Evolutionary conservation across 1,140 invertebrate genomes (phyloP).

Genomic region (Bombus confusus): DNA sequence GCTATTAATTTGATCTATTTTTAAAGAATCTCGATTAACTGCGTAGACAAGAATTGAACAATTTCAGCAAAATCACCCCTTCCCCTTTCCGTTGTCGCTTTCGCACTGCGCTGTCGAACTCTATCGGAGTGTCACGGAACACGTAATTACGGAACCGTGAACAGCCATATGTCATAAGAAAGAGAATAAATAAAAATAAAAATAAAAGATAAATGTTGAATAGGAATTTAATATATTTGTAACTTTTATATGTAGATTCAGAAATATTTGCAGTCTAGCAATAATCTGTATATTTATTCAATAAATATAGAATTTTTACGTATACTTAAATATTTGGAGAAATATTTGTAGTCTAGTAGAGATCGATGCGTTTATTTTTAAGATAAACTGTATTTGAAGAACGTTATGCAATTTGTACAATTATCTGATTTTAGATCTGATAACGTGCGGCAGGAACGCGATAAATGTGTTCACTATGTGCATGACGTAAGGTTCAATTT

Average conservation of each 20-base stretch:
- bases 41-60: not conserved
- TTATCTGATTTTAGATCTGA: not conserved
- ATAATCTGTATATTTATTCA: no score
- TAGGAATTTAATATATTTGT: no score
- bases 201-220: not conserved
- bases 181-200: not conserved
- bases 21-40: constrained; percentile 1
- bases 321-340: not conserved
- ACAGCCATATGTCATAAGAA: not conserved
- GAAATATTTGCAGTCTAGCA: no score
- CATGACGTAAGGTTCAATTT: not conserved
- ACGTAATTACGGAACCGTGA: no score
- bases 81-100: not conserved
- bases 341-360: no score
- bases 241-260: no score
- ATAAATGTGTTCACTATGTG: not conserved
- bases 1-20: constrained; percentile 23
- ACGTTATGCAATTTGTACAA: no score
- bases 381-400: not conserved
- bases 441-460: not conserved
- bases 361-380: not conserved
- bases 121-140: not conserved
- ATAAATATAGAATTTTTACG: not conserved
- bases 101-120: constrained; percentile 1
- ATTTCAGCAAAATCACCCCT: no score